Evolutionary conservation across 2,797 vertebrate species (phyloP), one percentile per base, ranked within the genome.

Genomic region (Tangara arthus): DNA sequence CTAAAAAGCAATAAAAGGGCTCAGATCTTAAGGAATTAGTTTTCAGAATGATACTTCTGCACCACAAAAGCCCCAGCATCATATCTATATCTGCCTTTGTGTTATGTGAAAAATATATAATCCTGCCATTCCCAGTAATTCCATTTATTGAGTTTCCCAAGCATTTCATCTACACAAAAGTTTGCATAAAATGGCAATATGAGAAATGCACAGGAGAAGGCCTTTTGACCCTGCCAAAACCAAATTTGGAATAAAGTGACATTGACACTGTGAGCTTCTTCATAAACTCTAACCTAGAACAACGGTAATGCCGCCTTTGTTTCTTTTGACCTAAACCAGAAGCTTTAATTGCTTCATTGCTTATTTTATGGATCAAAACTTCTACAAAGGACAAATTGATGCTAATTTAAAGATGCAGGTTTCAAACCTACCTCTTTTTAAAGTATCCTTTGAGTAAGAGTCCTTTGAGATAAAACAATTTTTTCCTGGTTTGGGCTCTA

Each of bases 1-100:
- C 7, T 57, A 28, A 85, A 76, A 84, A 69, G 22, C 17, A 79
- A 15, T 60, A 53, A 52, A 46, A 68, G 15, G 7, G n/a, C 6
- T 86, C 3, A 2, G 49, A n/a, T 46, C 12, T 61, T 37, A 53
- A 50, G 27, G 19, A 50, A 76, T 16, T 3, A 4, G 12, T 30
- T 68, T 84, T 83, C 65, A 60, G 53, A 72, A 64, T 23, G 17
- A 30, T 4, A 15, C 47, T 5, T 78, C 20, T 72, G 28, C 8
- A 1, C 28, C 47, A 90, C n/a, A 55, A 44, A 85, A 60, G 2
- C 9, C 15, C 20, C 56, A 68, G 7, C 7, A 71, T 20, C 11
- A 0, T 18, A 53, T 42, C 53, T 23, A 2, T 26, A 53, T 1
- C 6, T 1, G 0, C 8, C 35, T 87, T 26, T 65, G 39, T 42